phyloP scores from a whole-genome alignment of 2,797 vertebrate species.

The Centroberyx gerrardi region DNA sequence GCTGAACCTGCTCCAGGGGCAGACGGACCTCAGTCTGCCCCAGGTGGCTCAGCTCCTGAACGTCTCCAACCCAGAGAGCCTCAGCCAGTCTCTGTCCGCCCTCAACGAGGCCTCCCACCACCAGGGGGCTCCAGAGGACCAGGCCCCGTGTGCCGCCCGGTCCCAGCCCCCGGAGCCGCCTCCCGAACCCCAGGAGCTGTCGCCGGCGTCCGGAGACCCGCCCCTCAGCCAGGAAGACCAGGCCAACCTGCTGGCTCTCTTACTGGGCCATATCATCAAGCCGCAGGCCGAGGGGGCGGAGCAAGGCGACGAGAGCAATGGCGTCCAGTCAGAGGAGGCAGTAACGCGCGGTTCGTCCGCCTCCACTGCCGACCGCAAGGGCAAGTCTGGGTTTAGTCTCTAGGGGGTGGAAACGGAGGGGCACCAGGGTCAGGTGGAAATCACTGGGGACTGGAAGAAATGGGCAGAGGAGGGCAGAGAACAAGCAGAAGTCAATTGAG shows the following conservation, averaged over 20 bases:
- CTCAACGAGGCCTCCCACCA: slow-evolving; percentile 89
- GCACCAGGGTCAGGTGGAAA: slow-evolving; percentile 38
- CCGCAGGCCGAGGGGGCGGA: slow-evolving; percentile 87
- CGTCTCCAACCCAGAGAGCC: slow-evolving; percentile 91
- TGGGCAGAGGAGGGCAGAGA: slow-evolving; percentile 52
- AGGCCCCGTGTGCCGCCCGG: slow-evolving; percentile 61
- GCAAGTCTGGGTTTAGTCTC: slow-evolving; percentile 90
- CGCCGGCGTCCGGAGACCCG: slow-evolving; percentile 79
- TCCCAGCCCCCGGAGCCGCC: slow-evolving; percentile 77
- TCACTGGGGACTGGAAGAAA: slow-evolving; percentile 39
- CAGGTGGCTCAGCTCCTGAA: slow-evolving; percentile 97
- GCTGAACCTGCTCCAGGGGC: slow-evolving; percentile 96
- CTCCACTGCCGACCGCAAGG: slow-evolving; percentile 86
- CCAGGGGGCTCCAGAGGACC: slow-evolving; percentile 85
- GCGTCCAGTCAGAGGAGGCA: slow-evolving; percentile 90
- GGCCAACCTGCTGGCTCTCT: slow-evolving; percentile 93
- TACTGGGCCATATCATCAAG: slow-evolving; percentile 96
- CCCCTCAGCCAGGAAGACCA: slow-evolving; percentile 91
- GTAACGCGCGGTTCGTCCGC: slow-evolving; percentile 83
- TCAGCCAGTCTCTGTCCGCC: slow-evolving; percentile 94
- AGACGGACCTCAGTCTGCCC: slow-evolving; percentile 93
- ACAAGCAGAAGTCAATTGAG: slow-evolving; percentile 39
- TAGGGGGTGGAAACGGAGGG: slow-evolving; percentile 66
- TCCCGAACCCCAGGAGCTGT: slow-evolving; percentile 73
- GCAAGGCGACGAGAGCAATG: slow-evolving; percentile 92